A percentile compares a stretch with the other conserved stretches of the same genome.
Evolutionary conservation across 2,797 vertebrate genomes (phyloP).

Genomic region (Botia kubotai): DNA sequence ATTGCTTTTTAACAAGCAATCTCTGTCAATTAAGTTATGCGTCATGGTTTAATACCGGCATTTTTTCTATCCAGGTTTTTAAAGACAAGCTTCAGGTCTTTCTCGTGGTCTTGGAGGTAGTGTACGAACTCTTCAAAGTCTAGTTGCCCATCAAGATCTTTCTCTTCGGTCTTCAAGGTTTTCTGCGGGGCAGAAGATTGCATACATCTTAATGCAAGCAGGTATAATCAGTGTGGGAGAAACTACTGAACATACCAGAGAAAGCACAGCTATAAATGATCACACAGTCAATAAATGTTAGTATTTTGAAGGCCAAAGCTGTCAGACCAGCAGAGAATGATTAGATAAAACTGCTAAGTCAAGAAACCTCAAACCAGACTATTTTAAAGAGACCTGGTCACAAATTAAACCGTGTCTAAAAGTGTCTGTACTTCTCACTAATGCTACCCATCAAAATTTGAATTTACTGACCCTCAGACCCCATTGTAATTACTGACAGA

Average conservation of each 20-base stretch:
- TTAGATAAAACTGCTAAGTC: too few relatives aligned
- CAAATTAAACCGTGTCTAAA: neutral
- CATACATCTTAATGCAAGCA: neutral
- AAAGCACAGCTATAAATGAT: neutral
- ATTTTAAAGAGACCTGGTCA: neutral
- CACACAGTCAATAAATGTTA: neutral
- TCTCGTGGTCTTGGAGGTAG: conserved; percentile 95
- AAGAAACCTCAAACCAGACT: neutral
- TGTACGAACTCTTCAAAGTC: conserved; percentile 97
- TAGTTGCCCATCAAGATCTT: conserved; percentile 84
- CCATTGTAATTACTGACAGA: neutral
- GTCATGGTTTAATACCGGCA: conserved; percentile 78
- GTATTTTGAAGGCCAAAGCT: neutral
- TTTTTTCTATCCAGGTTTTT: conserved; percentile 90
- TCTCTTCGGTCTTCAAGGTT: conserved; percentile 84
- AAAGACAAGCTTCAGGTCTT: conserved; percentile 93
- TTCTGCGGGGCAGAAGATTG: conserved; percentile 75
- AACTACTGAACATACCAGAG: neutral
- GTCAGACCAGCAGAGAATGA: neutral
- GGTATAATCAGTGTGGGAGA: neutral
- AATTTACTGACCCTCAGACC: too few relatives aligned
- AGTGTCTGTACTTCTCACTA: neutral
- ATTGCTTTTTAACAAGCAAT: neutral
- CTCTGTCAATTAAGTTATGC: too few relatives aligned
- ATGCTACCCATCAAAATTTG: neutral